A percentile compares a stretch with the other conserved stretches of the same genome.
Evolutionary conservation across 2,797 vertebrate genomes (phyloP).

Genomic region (Cyprinella venusta): DNA sequence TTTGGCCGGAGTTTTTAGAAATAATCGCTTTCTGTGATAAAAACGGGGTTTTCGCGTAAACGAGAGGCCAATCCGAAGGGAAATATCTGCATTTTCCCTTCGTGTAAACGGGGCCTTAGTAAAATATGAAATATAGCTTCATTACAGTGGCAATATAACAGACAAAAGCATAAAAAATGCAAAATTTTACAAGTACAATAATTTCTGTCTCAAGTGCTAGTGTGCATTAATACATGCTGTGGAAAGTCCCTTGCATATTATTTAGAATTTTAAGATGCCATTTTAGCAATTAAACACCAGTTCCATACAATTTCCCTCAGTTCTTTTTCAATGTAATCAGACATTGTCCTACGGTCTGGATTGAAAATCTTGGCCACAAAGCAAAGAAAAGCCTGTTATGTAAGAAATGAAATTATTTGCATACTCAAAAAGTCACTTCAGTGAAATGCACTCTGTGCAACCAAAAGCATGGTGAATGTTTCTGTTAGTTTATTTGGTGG

Average conservation of each 20-base stretch:
- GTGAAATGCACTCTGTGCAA: conserved; percentile 27
- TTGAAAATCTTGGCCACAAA: conserved; percentile 18
- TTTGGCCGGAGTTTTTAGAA: too few relatives aligned
- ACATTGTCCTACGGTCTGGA: neutral
- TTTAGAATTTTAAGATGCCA: neutral
- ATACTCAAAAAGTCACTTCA: conserved; percentile 31
- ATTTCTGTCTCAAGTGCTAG: too few relatives aligned
- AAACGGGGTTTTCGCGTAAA: too few relatives aligned
- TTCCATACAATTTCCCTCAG: neutral
- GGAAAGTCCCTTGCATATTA: neutral
- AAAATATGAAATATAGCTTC: neutral
- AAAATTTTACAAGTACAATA: neutral
- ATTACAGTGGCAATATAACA: neutral
- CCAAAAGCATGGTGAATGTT: neutral
- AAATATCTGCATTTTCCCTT: too few relatives aligned
- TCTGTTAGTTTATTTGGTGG: conserved; percentile 28
- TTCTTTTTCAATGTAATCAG: conserved; percentile 8
- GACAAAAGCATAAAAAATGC: neutral
- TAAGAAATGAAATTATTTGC: conserved; percentile 50
- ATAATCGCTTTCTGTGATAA: too few relatives aligned
- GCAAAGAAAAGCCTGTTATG: conserved; percentile 31
- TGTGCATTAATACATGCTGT: neutral
- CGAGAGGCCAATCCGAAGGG: too few relatives aligned
- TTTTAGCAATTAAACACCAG: neutral
- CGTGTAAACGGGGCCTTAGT: too few relatives aligned